Evolutionary conservation across 2,888 invertebrate genomes (phyloP).

Genomic region (Pyrrhia umbra): DNA sequence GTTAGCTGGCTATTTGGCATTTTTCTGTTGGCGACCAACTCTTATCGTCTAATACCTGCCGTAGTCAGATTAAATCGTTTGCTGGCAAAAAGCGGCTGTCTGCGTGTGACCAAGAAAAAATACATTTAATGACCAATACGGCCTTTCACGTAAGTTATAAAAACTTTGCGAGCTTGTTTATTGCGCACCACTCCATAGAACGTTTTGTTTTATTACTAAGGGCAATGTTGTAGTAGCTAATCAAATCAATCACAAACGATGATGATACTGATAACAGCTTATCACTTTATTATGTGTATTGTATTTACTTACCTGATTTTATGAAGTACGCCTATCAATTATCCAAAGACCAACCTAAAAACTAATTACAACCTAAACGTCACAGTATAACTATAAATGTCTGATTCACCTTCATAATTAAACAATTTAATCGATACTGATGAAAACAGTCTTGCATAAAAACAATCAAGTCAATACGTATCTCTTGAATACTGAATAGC

Average conservation of each 20-base stretch:
- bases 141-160: slow-evolving; percentile 20
- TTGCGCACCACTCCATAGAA: slow-evolving; percentile 8
- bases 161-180: slow-evolving; percentile 31
- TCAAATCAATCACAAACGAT: slow-evolving; percentile 17
- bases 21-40: neutral
- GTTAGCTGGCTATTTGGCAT: neutral
- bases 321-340: too few species aligned
- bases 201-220: slow-evolving; percentile 36
- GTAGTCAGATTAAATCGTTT: neutral
- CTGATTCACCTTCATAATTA: too few species aligned
- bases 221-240: slow-evolving; percentile 10
- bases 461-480: too few species aligned
- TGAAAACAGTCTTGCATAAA: too few species aligned
- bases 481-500: too few species aligned
- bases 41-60: neutral
- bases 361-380: too few species aligned
- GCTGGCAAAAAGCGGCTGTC: neutral
- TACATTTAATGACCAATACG: neutral
- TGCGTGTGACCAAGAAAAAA: neutral
- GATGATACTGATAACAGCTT: slow-evolving; percentile 16
- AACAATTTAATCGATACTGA: too few species aligned
- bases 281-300: neutral
- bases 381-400: too few species aligned
- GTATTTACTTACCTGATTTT: slow-evolving; percentile 6
- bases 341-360: too few species aligned